A percentile compares a stretch with the other conserved stretches of the same genome.
Evolutionary conservation across 2,797 vertebrate genomes (phyloP).

Genomic region (Paratrypauchen microcephalus): DNA sequence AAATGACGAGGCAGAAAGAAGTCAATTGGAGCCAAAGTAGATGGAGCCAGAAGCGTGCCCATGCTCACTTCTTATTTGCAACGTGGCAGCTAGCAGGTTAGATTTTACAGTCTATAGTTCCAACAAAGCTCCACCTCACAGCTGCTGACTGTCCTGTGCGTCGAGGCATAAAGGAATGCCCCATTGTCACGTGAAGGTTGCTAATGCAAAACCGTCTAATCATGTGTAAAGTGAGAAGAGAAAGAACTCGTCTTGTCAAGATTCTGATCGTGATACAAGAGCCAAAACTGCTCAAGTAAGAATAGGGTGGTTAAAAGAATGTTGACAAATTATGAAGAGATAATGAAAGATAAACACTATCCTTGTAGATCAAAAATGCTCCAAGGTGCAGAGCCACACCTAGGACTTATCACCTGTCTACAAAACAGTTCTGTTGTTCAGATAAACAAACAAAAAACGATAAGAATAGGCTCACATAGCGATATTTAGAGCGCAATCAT

Average conservation of each 20-base stretch:
- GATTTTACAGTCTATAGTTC: neutral
- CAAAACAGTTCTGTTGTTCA: slow-evolving; percentile 4
- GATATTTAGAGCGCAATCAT: slow-evolving; percentile 7
- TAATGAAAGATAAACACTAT: slow-evolving; percentile 3
- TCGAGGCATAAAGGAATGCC: slow-evolving; percentile 32
- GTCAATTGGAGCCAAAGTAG: too few species aligned
- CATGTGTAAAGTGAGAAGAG: slow-evolving; percentile 15
- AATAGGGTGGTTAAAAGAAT: neutral
- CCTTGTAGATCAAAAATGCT: neutral
- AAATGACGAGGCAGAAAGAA: too few species aligned
- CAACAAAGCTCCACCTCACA: slow-evolving; percentile 51
- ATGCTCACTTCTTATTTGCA: too few species aligned
- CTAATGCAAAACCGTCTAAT: slow-evolving; percentile 31
- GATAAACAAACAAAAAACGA: slow-evolving; percentile 12
- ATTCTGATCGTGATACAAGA: neutral
- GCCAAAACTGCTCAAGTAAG: neutral
- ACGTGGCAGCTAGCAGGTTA: too few species aligned
- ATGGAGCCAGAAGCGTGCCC: too few species aligned
- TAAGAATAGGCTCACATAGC: slow-evolving; percentile 21
- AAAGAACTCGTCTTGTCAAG: neutral
- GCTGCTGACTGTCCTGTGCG: slow-evolving; percentile 32
- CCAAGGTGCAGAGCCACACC: slow-evolving; percentile 12
- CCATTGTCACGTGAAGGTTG: slow-evolving; percentile 46
- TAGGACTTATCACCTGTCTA: neutral
- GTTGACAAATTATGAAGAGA: neutral